These are phyloP conservation scores for Atherinomorus stipes DNA, from an alignment of 2,113 vertebrate genomes.

Conservation along the genomic window DNA sequence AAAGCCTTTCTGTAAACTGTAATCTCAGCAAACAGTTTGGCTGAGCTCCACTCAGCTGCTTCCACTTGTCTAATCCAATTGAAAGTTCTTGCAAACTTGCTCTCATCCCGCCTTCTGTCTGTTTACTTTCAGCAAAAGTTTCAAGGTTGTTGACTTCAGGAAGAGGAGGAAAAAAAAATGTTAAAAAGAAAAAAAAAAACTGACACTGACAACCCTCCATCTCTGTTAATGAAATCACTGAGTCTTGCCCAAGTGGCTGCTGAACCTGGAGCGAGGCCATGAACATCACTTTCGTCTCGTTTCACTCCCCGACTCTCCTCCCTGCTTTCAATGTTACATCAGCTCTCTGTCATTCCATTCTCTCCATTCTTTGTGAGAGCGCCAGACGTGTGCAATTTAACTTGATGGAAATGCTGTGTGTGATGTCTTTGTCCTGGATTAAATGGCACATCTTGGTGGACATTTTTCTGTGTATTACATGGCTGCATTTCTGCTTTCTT, in stretches of 20 bases:
- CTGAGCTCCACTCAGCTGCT: not conserved
- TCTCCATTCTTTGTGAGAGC: not conserved
- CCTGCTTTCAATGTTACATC: not conserved
- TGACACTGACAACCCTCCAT: constrained; percentile 49
- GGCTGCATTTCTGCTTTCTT: no score
- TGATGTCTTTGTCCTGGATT: not conserved
- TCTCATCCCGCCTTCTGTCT: not conserved
- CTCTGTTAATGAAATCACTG: constrained; percentile 67
- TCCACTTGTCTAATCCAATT: constrained; percentile 24
- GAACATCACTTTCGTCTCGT: constrained; percentile 51
- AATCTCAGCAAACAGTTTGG: not conserved
- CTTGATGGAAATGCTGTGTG: not conserved
- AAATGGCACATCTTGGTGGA: not conserved
- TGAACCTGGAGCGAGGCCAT: constrained; percentile 58
- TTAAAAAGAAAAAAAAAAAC: not conserved
- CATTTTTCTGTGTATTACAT: not conserved
- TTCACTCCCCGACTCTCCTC: constrained; percentile 6
- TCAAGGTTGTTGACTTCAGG: constrained; percentile 68
- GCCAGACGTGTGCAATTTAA: constrained; percentile 1
- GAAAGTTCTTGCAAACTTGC: constrained; percentile 6
- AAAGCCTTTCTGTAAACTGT: not conserved
- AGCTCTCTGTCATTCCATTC: constrained; percentile 2
- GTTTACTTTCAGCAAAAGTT: constrained; percentile 58
- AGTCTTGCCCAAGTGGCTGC: constrained; percentile 63
- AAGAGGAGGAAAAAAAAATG: not conserved